Percentiles rank a stretch among this genome's conserved stretches.
Conservation (phyloP, 2,797 vertebrate genomes). For the Platalea minor region DNA sequence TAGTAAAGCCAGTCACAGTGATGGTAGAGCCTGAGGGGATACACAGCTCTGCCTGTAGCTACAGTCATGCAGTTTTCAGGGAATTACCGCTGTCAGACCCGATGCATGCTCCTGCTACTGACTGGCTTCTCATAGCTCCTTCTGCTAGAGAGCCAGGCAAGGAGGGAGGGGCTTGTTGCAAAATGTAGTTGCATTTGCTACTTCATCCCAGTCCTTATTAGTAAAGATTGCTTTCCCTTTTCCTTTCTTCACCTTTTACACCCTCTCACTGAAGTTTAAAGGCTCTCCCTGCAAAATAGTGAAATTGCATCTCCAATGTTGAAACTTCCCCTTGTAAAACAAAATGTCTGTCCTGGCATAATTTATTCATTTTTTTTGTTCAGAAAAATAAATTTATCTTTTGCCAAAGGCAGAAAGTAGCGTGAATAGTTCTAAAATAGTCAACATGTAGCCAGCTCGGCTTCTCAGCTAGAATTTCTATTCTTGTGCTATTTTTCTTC, state of each 20-base stretch:
- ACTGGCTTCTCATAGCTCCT: neutral
- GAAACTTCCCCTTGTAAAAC: neutral
- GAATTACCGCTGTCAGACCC: neutral
- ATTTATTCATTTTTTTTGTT: neutral
- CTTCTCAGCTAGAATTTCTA: neutral
- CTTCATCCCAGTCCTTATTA: neutral
- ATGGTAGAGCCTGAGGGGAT: neutral
- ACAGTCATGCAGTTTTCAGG: neutral
- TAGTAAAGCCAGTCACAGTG: neutral
- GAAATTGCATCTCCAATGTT: neutral
- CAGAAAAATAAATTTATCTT: neutral
- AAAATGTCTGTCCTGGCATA: neutral
- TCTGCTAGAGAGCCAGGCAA: neutral
- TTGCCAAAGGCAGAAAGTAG: neutral
- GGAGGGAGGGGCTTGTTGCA: rapidly evolving
- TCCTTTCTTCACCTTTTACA: neutral
- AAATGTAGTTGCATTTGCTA: neutral
- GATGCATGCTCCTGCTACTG: rapidly evolving
- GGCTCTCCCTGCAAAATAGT: neutral
- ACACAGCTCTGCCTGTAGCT: neutral
- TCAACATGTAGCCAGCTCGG: neutral
- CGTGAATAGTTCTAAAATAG: neutral
- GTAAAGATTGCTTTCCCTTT: neutral
- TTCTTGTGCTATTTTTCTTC: neutral
- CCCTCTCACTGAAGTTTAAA: neutral